Evolutionary conservation across 2,113 vertebrate species (phyloP).

Genomic region (Phrynocephalus versicolor): DNA sequence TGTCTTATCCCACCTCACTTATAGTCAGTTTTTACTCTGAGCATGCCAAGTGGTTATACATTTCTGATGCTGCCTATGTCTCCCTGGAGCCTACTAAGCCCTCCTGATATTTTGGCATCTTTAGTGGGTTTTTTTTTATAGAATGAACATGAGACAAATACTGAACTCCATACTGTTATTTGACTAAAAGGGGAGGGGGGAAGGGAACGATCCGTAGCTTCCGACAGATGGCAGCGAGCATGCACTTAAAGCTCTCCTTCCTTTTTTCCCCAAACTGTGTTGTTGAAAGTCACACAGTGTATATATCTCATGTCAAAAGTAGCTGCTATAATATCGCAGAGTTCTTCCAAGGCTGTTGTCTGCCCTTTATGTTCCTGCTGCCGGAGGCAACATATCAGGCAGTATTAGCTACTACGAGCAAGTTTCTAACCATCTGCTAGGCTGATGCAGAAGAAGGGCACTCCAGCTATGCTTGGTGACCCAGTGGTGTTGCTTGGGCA

Average conservation of each 20-base stretch:
- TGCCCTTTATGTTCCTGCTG: slow-evolving; percentile 19
- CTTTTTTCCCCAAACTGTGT: slow-evolving; percentile 17
- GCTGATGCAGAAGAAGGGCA: neutral
- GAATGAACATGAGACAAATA: neutral
- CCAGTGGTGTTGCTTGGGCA: neutral
- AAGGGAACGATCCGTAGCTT: neutral
- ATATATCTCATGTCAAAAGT: neutral
- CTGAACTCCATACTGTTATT: slow-evolving; percentile 23
- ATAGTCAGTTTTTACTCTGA: slow-evolving; percentile 38
- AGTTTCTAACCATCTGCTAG: neutral
- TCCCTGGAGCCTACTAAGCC: slow-evolving; percentile 26
- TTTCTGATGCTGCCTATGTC: slow-evolving; percentile 41
- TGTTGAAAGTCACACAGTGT: slow-evolving; percentile 2
- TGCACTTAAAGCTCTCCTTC: neutral
- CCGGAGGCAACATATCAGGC: neutral
- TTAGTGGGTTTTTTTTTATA: slow-evolving; percentile 20
- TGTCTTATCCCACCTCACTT: slow-evolving; percentile 57
- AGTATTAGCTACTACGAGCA: neutral
- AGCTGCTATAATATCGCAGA: neutral
- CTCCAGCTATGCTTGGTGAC: neutral
- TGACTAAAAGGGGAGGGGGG: neutral
- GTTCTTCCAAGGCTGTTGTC: slow-evolving; percentile 31
- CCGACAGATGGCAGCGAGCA: slow-evolving; percentile 9
- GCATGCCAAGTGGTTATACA: slow-evolving; percentile 46
- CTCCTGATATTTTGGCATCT: slow-evolving; percentile 39